A percentile compares a stretch with the other conserved stretches of the same genome.
phyloP scores from a whole-genome alignment of 2,113 vertebrate species.

The Barnardius zonarius region DNA sequence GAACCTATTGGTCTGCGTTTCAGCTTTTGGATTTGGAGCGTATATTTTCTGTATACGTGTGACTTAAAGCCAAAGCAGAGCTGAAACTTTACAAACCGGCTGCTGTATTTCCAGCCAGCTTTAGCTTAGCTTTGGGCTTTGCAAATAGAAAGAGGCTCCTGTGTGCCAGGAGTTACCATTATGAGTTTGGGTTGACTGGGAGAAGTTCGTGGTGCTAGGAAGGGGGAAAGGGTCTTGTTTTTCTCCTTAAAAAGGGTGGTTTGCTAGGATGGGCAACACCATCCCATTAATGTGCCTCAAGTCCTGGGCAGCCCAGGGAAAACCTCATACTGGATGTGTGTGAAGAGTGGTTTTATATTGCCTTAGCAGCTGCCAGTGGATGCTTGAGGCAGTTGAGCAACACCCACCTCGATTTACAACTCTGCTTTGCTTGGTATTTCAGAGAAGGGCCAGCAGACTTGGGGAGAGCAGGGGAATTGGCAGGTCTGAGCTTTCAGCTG shows the following conservation, averaged over 20 bases:
- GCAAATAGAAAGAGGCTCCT: background rate
- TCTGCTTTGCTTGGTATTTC: background rate
- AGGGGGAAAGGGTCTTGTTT: background rate
- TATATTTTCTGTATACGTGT: background rate
- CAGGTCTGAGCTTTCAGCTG: background rate
- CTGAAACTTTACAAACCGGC: background rate
- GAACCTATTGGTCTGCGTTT: background rate
- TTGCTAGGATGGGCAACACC: background rate
- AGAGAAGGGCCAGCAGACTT: background rate
- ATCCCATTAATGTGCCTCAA: rapidly evolving
- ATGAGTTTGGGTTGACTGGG: background rate
- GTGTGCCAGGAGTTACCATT: background rate
- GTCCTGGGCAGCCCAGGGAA: background rate
- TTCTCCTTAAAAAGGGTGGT: background rate
- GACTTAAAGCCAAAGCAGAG: background rate
- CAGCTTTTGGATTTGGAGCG: background rate
- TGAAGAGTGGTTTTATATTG: background rate
- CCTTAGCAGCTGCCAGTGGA: rapidly evolving
- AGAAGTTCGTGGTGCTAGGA: background rate
- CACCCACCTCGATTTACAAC: rapidly evolving
- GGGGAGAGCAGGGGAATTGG: background rate
- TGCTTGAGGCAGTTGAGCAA: background rate
- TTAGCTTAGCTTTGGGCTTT: background rate
- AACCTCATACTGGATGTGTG: background rate
- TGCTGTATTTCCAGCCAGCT: background rate